Base-by-base conservation (phyloP, 1,140 invertebrate genomes). In the Grapholita molesta region DNA sequence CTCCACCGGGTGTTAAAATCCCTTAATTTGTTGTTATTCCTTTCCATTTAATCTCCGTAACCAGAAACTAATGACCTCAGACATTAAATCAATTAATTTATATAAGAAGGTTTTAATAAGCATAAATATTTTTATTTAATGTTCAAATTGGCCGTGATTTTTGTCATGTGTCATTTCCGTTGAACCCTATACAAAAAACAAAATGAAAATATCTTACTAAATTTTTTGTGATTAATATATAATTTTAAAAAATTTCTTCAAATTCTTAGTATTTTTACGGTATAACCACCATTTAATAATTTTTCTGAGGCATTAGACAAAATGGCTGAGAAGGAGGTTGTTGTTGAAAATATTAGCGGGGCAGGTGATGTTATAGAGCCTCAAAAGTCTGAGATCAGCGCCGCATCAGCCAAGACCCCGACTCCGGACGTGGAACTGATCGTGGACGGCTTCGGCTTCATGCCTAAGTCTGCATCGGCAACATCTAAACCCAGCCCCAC, bases 401-500 rank as follows among this genome's bases (percentile, higher is more conserved):
- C 79, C 0, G 81, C 81, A 24, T 69, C 73, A 1, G 70, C 77
- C 0, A 85, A 83, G 30, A 15, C 42, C 9, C 15, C 0, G 15
- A 55, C 80, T 6, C 86, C 84, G 11, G 86, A 89, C 61, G 87
- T 90, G 3, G 87, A 89, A 55, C 69, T 91, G 0, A 70, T 89
- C 15, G 82, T 87, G 0, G 89, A 91, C 52, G 89, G 89, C 0
- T 91, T 91, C 67, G 89, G 89, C 5, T 89, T 91, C 55, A 88
- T 91, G 87, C 87, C 86, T 2, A 83, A 86, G 68, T 2, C 57
- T 0, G 32, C 38, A 23, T 38, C 24, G 8, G 7, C 23, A 18
- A n/a, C n/a, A n/a, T n/a, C n/a, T n/a, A n/a, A n/a, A n/a, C 6
- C 42, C 42, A 0, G 15, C 42, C 42, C 2, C 42, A 9, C 42